These are phyloP conservation scores for Acromyrmex heyeri DNA, from an alignment of 1,140 invertebrate genomes.

Conservation along the genomic window DNA sequence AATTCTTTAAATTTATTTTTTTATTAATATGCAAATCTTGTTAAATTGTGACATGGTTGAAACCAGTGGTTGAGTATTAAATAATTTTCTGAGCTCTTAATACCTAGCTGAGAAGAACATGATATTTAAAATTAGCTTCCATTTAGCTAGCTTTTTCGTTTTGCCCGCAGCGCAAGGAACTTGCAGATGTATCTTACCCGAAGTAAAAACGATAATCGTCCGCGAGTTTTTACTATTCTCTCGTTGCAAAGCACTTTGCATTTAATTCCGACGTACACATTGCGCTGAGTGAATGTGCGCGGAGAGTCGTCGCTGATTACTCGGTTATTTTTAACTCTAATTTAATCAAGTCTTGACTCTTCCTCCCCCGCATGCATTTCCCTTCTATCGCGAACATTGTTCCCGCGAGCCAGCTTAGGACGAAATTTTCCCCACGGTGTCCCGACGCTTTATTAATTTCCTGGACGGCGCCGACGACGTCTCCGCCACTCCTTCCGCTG, in stretches of 20 bases:
- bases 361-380: too few species aligned
- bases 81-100: not conserved
- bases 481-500: not conserved
- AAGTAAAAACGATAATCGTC: slow-evolving; percentile 50
- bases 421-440: slow-evolving; percentile 66
- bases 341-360: slow-evolving; percentile 44
- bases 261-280: slow-evolving; percentile 54
- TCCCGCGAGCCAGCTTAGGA: slow-evolving; percentile 17
- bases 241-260: slow-evolving; percentile 42
- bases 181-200: slow-evolving; percentile 17
- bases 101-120: not conserved
- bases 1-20: not conserved
- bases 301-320: slow-evolving; percentile 41
- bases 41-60: not conserved
- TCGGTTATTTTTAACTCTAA: slow-evolving; percentile 58
- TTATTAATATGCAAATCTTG: slow-evolving; percentile 19
- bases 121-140: slow-evolving; percentile 38
- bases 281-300: slow-evolving; percentile 10
- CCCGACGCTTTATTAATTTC: slow-evolving; percentile 77
- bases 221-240: slow-evolving; percentile 38
- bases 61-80: not conserved
- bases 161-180: not conserved
- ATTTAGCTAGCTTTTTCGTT: slow-evolving; percentile 17
- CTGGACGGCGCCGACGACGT: slow-evolving; percentile 60
- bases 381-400: slow-evolving; percentile 22